phyloP scores from a whole-genome alignment of 2,797 vertebrate species.

The Cynopterus sphinx region DNA sequence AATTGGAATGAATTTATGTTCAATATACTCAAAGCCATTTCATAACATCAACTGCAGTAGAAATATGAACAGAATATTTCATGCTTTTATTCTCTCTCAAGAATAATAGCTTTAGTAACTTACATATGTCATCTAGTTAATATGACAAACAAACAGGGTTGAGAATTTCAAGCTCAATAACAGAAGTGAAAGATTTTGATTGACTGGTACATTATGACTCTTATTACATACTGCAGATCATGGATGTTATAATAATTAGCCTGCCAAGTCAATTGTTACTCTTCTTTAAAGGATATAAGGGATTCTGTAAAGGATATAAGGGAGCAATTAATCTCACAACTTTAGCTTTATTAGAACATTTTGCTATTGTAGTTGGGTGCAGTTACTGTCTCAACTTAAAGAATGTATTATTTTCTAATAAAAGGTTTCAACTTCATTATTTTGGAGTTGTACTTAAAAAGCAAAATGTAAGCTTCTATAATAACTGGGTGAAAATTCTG shows the following conservation, averaged over 20 bases:
- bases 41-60: not conserved
- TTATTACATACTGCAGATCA: slow-evolving; percentile 69
- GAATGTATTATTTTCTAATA: slow-evolving; percentile 77
- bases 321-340: slow-evolving; percentile 77
- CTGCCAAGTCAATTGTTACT: slow-evolving; percentile 78
- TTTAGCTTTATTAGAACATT: slow-evolving; percentile 72
- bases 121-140: slow-evolving; percentile 71
- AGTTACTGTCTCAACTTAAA: slow-evolving; percentile 60
- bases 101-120: slow-evolving; percentile 65
- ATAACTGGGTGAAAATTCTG: slow-evolving; percentile 30
- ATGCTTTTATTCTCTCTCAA: slow-evolving; percentile 60
- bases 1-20: slow-evolving; percentile 23
- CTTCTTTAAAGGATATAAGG: slow-evolving; percentile 84
- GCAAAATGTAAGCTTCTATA: slow-evolving; percentile 49
- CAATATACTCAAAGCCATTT: not conserved
- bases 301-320: slow-evolving; percentile 74
- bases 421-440: slow-evolving; percentile 71
- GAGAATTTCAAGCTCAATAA: slow-evolving; percentile 66
- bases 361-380: slow-evolving; percentile 64
- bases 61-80: slow-evolving; percentile 53
- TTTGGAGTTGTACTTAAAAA: slow-evolving; percentile 67
- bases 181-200: slow-evolving; percentile 76
- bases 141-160: slow-evolving; percentile 63
- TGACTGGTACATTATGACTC: slow-evolving; percentile 74
- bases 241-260: slow-evolving; percentile 80